These are phyloP conservation scores for Mechanitis mazaeus DNA, from an alignment of 2,888 invertebrate species.

Conservation along the genomic window DNA sequence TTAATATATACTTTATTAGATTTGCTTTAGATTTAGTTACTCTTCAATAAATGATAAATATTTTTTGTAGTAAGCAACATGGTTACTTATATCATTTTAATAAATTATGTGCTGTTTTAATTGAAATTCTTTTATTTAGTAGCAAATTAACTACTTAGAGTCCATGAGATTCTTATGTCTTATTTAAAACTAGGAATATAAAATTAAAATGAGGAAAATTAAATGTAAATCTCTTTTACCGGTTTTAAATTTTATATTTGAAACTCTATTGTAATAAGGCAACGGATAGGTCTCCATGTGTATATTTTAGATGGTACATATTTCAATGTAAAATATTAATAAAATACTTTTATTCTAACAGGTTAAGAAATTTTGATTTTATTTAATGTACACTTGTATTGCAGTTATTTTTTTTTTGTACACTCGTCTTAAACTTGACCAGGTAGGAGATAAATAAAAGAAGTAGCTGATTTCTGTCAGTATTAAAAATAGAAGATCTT, in stretches of 20 bases:
- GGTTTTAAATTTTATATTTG: too few relatives aligned
- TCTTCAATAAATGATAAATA: too few relatives aligned
- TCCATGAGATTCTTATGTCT: not conserved
- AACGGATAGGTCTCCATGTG: too few relatives aligned
- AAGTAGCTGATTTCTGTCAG: conserved; percentile 40
- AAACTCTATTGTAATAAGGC: too few relatives aligned
- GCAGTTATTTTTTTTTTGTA: not conserved
- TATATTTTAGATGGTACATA: not conserved
- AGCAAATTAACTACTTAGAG: not conserved
- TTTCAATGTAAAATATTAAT: not conserved
- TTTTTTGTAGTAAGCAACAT: too few relatives aligned
- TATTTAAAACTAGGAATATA: too few relatives aligned
- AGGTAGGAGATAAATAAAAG: conserved; percentile 24
- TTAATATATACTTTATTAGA: too few relatives aligned
- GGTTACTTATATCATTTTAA: not conserved
- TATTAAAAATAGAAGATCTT: conserved; percentile 63
- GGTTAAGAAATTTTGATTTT: too few relatives aligned
- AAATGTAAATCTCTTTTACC: too few relatives aligned
- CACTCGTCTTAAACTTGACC: conserved; percentile 19
- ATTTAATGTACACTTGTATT: not conserved
- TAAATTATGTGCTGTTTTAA: not conserved
- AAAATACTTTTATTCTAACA: not conserved
- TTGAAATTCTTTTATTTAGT: conserved; percentile 1
- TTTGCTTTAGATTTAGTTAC: too few relatives aligned
- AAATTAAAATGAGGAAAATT: too few relatives aligned